Percentiles rank a stretch among this genome's conserved stretches.
Evolutionary conservation across 1,140 invertebrate genomes (phyloP).

Genomic region (Brachionus plicatilis): DNA sequence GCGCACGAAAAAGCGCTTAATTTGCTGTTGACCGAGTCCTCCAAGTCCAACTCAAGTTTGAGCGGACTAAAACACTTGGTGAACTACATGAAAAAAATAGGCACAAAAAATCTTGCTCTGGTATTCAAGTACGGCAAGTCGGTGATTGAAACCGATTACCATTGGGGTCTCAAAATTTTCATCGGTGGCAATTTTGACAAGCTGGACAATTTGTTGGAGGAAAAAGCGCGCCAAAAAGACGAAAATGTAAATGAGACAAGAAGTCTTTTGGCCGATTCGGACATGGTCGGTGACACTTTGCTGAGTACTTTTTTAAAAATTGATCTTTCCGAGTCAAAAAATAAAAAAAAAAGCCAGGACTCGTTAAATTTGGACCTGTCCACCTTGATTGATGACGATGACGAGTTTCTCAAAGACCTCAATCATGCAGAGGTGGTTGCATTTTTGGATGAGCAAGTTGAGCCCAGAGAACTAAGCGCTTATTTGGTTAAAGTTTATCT

Average conservation of each 20-base stretch:
- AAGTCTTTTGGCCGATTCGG: background rate
- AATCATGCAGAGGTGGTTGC: background rate
- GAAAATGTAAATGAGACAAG: background rate
- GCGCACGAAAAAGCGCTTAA: constrained; percentile 85
- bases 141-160: constrained; percentile 76
- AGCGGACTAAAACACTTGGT: constrained; percentile 76
- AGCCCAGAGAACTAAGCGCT: background rate
- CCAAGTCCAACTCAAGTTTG: constrained; percentile 69
- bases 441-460: constrained; percentile 29
- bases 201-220: background rate
- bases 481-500: constrained; percentile 2
- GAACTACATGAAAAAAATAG: constrained; percentile 83
- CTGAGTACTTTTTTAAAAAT: constrained; percentile 3
- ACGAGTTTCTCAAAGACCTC: constrained; percentile 6
- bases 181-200: constrained; percentile 20
- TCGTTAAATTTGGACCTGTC: background rate
- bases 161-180: constrained; percentile 73
- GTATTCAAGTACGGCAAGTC: constrained; percentile 91
- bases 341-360: background rate
- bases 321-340: background rate
- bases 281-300: background rate
- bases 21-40: constrained; percentile 73
- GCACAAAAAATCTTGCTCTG: constrained; percentile 73
- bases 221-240: background rate
- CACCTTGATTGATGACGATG: background rate